phyloP scores from a whole-genome alignment of 2,797 vertebrate genomes.

The Sylvilagus floridanus region DNA sequence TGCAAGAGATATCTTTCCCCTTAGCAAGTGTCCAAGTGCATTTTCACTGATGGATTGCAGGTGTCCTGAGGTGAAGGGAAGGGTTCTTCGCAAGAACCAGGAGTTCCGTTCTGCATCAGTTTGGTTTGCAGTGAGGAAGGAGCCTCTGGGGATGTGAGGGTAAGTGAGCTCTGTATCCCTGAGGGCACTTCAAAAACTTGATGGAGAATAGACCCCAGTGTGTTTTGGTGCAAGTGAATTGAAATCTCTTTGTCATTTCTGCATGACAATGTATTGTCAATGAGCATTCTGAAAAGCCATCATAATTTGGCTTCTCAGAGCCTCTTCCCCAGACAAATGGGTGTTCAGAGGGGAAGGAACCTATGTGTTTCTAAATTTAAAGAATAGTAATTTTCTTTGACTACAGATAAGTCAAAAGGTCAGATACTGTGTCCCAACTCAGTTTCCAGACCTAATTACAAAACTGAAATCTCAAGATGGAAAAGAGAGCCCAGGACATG shows the following conservation, averaged over 20 bases:
- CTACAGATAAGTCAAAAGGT: neutral
- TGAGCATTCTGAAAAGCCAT: no score
- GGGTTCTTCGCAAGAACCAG: neutral
- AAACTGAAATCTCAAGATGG: neutral
- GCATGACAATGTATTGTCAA: no score
- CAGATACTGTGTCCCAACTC: neutral
- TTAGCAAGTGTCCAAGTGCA: neutral
- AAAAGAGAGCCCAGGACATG: neutral
- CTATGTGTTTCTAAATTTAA: conserved; percentile 9
- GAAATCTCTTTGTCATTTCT: no score
- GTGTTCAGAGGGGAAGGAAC: neutral
- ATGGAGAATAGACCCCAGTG: no score
- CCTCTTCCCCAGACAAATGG: neutral
- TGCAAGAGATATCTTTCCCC: neutral
- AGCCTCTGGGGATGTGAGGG: neutral
- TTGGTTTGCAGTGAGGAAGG: neutral
- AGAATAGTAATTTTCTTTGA: neutral
- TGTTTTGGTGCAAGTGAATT: no score
- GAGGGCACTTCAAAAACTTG: no score
- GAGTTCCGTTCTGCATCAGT: neutral
- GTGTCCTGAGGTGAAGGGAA: neutral
- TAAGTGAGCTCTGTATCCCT: neutral
- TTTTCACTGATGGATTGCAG: neutral
- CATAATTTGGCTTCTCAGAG: neutral
- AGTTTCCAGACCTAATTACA: neutral